These are phyloP conservation scores for Meteorus cinctellus DNA, from an alignment of 2,888 invertebrate genomes.

Conservation along the genomic window DNA sequence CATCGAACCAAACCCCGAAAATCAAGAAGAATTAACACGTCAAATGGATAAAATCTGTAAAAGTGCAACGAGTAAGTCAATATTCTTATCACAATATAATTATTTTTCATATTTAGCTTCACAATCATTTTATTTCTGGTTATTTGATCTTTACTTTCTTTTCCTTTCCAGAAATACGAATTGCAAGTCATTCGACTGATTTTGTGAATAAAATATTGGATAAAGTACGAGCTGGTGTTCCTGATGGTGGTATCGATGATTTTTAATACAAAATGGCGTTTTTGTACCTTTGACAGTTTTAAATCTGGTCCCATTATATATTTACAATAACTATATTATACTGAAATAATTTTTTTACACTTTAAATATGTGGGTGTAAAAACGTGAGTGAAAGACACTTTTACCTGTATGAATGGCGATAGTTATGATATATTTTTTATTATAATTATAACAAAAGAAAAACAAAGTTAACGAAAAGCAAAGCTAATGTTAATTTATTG, in stretches of 20 bases:
- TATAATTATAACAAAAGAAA: conserved; percentile 47
- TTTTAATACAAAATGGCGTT: conserved; percentile 73
- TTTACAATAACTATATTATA: not conserved
- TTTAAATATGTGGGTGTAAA: conserved; percentile 51
- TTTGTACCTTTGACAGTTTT: conserved; percentile 24
- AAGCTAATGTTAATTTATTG: conserved; percentile 62
- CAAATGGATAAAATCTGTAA: conserved; percentile 83
- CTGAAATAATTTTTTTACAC: conserved; percentile 47
- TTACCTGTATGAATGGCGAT: conserved; percentile 52
- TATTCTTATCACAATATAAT: conserved; percentile 24
- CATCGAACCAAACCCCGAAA: conserved; percentile 76
- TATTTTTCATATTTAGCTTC: conserved; percentile 6
- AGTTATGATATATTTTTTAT: conserved; percentile 53
- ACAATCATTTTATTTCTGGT: conserved; percentile 31
- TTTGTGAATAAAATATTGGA: conserved; percentile 95
- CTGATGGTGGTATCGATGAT: conserved; percentile 86
- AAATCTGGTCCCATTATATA: conserved; percentile 31
- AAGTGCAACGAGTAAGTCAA: conserved; percentile 81
- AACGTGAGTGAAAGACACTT: conserved; percentile 56
- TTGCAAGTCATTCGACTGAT: conserved; percentile 94
- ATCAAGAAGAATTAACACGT: conserved; percentile 79
- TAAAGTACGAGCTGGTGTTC: conserved; percentile 86
- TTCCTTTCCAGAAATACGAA: conserved; percentile 82
- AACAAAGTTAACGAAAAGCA: conserved; percentile 32
- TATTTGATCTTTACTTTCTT: conserved; percentile 33